Base-by-base conservation (phyloP, 2,888 invertebrate species). In the Brachynemurus nebulosus region DNA sequence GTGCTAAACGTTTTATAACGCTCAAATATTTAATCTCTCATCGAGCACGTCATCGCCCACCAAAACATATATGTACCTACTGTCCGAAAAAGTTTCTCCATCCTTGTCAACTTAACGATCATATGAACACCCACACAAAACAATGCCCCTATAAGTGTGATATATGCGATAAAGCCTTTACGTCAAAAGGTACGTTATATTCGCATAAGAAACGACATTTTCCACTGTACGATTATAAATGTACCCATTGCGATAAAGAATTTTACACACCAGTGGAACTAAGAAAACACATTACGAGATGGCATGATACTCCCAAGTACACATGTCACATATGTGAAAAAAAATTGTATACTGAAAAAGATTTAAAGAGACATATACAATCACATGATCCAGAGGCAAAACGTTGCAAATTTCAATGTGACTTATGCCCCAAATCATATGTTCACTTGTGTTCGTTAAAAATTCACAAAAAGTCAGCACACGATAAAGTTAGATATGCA, bases 361-460 rank as follows among this genome's bases (percentile, higher is more conserved):
- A 30, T 30, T 30, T 30, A 30, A 12, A n/a, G 14, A 30, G 14
- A 30, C 30, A 30, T 30, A 12, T 30, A 30, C 30, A 30, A 11
- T 11, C 14, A 30, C 30, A 30, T 30, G 14, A 30, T 30, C n/a
- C 14, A 30, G n/a, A n/a, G 14, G n/a, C 30, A 30, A 30, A 30
- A 30, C 30, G 30, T 5, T n/a, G 14, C 14, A 30, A 30, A 30
- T 30, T 12, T 30, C 30, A 30, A 4, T 30, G 30, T 30, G 14
- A 17, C 1, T 11, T 37, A 18, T 37, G 37, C n/a, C 18, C 9
- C 17, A 52, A 50, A 23, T 46, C 45, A 4, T 52, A 51, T 44
- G 45, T 50, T 2, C 51, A 51, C 37, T 42, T 49, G 8, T 49
- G 47, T 19, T 47, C 48, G 21, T 45, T 51, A 43, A 47, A 48